phyloP scores from a whole-genome alignment of 2,888 invertebrate species.

The Acronicta psi region DNA sequence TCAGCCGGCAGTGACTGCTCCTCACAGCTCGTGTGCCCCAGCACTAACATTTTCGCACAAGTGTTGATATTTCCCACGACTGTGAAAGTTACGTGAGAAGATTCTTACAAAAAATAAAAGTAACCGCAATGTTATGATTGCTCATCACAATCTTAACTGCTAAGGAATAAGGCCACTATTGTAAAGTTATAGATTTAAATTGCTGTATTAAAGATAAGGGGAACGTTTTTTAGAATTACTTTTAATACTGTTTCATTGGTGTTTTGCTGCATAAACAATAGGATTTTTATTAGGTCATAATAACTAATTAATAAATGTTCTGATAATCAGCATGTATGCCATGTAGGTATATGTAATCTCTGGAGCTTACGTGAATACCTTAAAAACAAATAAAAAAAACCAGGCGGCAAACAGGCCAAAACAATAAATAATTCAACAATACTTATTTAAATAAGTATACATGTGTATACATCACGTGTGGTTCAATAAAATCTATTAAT shows the following conservation, averaged over 20 bases:
- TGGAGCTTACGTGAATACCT: too few relatives aligned
- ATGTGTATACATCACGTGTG: too few relatives aligned
- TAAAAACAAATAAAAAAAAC: too few relatives aligned
- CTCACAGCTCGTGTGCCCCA: slow-evolving; percentile 11
- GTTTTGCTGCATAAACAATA: slow-evolving; percentile 26
- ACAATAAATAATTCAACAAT: too few relatives aligned
- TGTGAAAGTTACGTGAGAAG: slow-evolving; percentile 77
- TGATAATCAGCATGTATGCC: too few relatives aligned
- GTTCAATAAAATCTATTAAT: too few relatives aligned
- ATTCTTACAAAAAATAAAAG: slow-evolving; percentile 39
- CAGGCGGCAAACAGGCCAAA: too few relatives aligned
- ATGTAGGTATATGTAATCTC: too few relatives aligned
- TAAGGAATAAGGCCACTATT: slow-evolving; percentile 33
- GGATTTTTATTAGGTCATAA: slow-evolving; percentile 10
- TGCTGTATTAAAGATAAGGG: slow-evolving; percentile 52
- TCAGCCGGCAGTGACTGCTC: not conserved
- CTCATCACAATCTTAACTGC: slow-evolving; percentile 32
- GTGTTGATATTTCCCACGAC: slow-evolving; percentile 68
- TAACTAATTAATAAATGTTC: not conserved
- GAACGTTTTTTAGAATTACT: slow-evolving; percentile 20
- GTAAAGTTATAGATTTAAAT: slow-evolving; percentile 44
- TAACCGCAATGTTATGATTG: slow-evolving; percentile 32
- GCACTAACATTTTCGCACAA: slow-evolving; percentile 51
- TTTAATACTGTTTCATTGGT: slow-evolving; percentile 41
- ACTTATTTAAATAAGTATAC: too few relatives aligned